These are phyloP conservation scores for Copidosoma floridanum DNA, from an alignment of 1,140 invertebrate species.

Conservation along the genomic window DNA sequence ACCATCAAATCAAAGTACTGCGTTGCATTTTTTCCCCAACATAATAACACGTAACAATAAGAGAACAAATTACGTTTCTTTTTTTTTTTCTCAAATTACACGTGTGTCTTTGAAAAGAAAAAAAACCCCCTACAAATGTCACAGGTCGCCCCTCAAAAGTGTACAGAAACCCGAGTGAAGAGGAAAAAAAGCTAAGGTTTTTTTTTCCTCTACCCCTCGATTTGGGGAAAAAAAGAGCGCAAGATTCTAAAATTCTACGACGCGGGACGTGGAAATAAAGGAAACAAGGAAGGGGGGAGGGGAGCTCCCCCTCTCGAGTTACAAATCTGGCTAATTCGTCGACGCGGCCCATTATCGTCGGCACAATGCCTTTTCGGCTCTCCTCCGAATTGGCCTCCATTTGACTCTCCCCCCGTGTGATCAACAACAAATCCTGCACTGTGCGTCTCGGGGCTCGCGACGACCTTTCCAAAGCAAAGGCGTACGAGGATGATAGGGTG, in stretches of 20 bases:
- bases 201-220: too few species aligned
- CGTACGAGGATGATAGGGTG: too few species aligned
- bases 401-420: conserved; percentile 2
- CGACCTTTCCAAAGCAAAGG: conserved; percentile 16
- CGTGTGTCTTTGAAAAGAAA: background rate
- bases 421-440: too few species aligned
- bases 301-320: conserved; percentile 23
- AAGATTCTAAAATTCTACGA: background rate
- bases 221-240: background rate
- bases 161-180: background rate
- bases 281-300: too few species aligned
- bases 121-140: background rate
- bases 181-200: background rate
- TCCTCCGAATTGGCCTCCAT: conserved; percentile 12
- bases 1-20: too few species aligned
- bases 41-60: too few species aligned
- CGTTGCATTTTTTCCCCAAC: too few species aligned
- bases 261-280: background rate
- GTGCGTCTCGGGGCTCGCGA: too few species aligned
- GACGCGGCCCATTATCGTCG: conserved; percentile 18
- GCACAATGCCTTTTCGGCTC: conserved; percentile 17
- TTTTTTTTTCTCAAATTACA: background rate
- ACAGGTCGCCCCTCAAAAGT: background rate
- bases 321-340: conserved; percentile 25
- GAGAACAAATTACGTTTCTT: too few species aligned